Conservation (phyloP, 2,113 vertebrate genomes). For the Albula glossodonta region DNA sequence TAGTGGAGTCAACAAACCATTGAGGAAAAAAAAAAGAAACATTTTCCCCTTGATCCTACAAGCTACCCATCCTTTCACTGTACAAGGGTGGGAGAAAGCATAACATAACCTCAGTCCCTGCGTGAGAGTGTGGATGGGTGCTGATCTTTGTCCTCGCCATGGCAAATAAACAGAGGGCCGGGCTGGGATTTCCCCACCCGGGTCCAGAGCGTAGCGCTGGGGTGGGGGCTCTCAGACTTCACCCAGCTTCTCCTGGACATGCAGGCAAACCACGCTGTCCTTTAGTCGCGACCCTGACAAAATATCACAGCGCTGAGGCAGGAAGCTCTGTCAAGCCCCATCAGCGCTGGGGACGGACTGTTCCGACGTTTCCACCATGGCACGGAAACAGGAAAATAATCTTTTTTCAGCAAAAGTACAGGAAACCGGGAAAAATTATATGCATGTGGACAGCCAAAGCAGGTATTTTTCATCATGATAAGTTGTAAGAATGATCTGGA, state of each 20-base stretch:
- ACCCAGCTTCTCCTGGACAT: background rate
- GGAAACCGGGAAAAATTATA: background rate
- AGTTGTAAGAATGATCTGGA: no score
- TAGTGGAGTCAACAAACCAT: no score
- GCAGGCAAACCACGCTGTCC: background rate
- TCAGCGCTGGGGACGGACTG: background rate
- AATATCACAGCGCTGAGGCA: no score
- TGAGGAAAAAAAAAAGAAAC: no score
- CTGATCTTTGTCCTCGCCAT: background rate
- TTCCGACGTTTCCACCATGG: background rate
- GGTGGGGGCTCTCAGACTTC: background rate
- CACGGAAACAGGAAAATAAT: conserved; percentile 12
- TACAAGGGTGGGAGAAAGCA: no score
- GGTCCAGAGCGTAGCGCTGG: background rate
- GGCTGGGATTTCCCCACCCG: background rate
- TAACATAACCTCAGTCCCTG: background rate
- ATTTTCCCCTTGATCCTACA: no score
- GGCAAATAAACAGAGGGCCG: background rate
- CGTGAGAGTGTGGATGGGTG: background rate
- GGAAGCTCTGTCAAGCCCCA: background rate
- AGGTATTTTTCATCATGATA: no score
- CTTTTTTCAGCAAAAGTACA: background rate
- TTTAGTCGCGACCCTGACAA: background rate
- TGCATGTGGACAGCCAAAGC: no score
- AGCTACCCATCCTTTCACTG: no score